Percentiles rank a stretch among this genome's conserved stretches.
phyloP scores from a whole-genome alignment of 2,888 invertebrate genomes.

The Acronicta leporina region DNA sequence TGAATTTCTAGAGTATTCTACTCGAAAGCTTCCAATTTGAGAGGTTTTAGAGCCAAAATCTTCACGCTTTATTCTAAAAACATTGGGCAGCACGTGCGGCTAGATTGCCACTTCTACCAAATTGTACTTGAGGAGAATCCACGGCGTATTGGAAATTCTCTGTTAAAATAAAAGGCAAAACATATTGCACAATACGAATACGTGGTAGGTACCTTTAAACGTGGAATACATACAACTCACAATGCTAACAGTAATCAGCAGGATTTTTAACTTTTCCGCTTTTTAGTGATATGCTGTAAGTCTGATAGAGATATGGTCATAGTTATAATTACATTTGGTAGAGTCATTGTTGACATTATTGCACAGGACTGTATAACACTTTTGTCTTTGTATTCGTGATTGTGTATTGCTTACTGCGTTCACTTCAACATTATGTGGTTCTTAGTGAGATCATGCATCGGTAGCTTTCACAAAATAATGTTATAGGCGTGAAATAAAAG shows the following conservation, averaged over 20 bases:
- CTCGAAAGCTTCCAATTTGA: conserved; percentile 9
- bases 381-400: conserved; percentile 14
- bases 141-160: conserved; percentile 30
- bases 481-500: conserved; percentile 41
- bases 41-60: conserved; percentile 16
- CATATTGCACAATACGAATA: conserved; percentile 40
- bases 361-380: conserved; percentile 14
- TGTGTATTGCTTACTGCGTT: conserved; percentile 33
- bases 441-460: conserved; percentile 47
- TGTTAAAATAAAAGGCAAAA: conserved; percentile 40
- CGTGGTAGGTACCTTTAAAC: conserved; percentile 3
- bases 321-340: conserved; percentile 33
- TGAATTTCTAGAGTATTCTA: conserved; percentile 14
- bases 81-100: conserved; percentile 30
- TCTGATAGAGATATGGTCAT: conserved; percentile 20
- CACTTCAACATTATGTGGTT: conserved; percentile 44
- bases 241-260: conserved; percentile 30
- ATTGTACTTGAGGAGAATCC: conserved; percentile 31
- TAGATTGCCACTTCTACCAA: conserved; percentile 25
- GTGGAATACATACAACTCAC: conserved; percentile 20
- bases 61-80: conserved; percentile 25
- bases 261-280: conserved; percentile 30
- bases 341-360: conserved; percentile 41
- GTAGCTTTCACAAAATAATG: conserved; percentile 53
- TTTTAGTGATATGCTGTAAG: conserved; percentile 26